Evolutionary conservation across 1,140 invertebrate genomes (phyloP).

Genomic region (Melanaphis sacchari): DNA sequence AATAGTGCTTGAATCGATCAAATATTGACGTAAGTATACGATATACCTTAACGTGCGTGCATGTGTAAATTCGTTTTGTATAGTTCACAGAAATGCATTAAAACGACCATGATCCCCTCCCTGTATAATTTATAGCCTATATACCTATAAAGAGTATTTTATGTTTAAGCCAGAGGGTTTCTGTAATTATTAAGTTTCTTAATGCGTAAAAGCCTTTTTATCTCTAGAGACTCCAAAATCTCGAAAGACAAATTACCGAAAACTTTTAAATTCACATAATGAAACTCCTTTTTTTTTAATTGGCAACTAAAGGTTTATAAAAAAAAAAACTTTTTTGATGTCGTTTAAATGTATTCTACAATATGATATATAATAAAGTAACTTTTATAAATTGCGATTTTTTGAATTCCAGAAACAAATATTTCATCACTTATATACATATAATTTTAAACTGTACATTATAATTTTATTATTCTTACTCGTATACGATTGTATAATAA

Average conservation of each 20-base stretch:
- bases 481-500: not conserved
- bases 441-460: not conserved
- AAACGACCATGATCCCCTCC: not conserved
- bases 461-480: not conserved
- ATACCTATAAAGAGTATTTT: slow-evolving; percentile 31
- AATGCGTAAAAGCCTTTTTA: slow-evolving; percentile 53
- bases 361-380: not conserved
- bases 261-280: slow-evolving; percentile 53
- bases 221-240: slow-evolving; percentile 41
- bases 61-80: not conserved
- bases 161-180: not conserved
- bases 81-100: slow-evolving; percentile 8
- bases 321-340: slow-evolving; percentile 26
- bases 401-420: not conserved
- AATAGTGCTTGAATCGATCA: not conserved
- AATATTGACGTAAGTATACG: not conserved
- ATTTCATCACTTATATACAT: not conserved
- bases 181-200: slow-evolving; percentile 55
- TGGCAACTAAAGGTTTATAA: slow-evolving; percentile 38
- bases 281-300: slow-evolving; percentile 52
- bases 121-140: slow-evolving; percentile 9
- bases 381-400: not conserved
- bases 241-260: slow-evolving; percentile 55
- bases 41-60: not conserved
- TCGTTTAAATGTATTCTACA: not conserved